Evolutionary conservation across 2,888 invertebrate species (phyloP).

Genomic region (Cordilura impudica): DNA sequence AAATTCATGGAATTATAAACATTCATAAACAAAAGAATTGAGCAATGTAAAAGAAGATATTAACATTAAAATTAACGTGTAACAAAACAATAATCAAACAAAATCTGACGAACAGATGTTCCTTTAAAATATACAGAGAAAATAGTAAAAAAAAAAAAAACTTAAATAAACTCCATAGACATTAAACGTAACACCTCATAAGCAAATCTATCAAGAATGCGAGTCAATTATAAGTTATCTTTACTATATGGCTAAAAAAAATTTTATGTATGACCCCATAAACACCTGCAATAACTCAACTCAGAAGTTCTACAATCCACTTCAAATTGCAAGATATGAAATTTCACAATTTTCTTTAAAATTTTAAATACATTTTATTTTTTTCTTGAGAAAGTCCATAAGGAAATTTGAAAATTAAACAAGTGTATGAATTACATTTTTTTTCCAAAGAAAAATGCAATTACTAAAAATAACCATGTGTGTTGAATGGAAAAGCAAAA

Average conservation of each 20-base stretch:
- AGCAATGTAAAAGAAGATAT: not conserved
- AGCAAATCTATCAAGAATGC: not conserved
- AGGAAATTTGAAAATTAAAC: conserved; percentile 1
- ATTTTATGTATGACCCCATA: not conserved
- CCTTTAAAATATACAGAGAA: not conserved
- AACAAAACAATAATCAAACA: not conserved
- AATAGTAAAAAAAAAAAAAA: conserved; percentile 6
- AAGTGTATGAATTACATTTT: conserved; percentile 7
- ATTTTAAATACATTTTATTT: not conserved
- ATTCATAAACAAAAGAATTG: not conserved
- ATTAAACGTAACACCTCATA: conserved; percentile 44
- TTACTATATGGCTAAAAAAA: not conserved
- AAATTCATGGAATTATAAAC: not conserved
- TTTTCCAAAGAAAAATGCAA: not conserved
- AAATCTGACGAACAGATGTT: conserved; percentile 50
- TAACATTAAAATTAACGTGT: not conserved
- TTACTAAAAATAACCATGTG: not conserved
- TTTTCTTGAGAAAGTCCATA: not conserved
- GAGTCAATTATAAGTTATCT: not conserved
- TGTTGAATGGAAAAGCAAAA: not conserved
- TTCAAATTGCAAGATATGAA: not conserved
- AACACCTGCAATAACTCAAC: conserved; percentile 59
- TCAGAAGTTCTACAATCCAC: not conserved
- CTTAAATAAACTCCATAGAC: conserved; percentile 47
- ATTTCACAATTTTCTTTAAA: not conserved